Evolutionary conservation across 64 coral and sea anemone species (phyloP).

Genomic region (Catalaphyllia jardinei): DNA sequence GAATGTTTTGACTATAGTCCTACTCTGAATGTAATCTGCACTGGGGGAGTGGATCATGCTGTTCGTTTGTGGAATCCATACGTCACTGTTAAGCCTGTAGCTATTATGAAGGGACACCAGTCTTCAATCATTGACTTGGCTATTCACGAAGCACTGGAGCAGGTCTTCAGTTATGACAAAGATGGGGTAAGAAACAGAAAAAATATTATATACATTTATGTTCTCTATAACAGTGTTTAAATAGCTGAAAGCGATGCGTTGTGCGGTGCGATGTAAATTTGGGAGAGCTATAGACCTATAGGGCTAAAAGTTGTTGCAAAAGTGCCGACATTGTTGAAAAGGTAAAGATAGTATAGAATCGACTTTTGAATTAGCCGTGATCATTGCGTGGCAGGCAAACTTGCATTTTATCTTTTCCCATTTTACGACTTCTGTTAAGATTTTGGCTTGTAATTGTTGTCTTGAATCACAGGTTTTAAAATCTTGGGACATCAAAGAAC

Average conservation of each 20-base stretch:
- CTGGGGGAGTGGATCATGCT: constrained; percentile 90
- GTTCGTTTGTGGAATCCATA: constrained; percentile 97
- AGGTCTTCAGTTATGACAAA: constrained; percentile 92
- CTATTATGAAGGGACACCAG: constrained; percentile 90
- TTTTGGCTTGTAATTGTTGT: not conserved
- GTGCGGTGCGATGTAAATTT: too few relatives aligned
- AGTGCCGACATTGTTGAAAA: too few relatives aligned
- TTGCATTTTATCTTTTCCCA: not conserved
- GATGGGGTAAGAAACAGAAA: constrained; percentile 63
- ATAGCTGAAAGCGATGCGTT: too few relatives aligned
- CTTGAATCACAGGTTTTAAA: constrained; percentile 72
- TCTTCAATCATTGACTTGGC: constrained; percentile 85
- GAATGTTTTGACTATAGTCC: constrained; percentile 94
- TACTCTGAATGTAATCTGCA: constrained; percentile 79
- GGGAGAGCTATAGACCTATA: too few relatives aligned
- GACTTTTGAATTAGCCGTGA: too few relatives aligned
- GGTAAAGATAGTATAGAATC: too few relatives aligned
- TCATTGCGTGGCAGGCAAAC: not conserved
- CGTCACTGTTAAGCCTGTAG: constrained; percentile 91
- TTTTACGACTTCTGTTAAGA: not conserved
- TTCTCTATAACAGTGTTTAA: not conserved
- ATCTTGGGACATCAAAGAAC: constrained; percentile 88
- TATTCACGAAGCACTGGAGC: constrained; percentile 63
- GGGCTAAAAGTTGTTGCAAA: too few relatives aligned
- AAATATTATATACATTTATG: not conserved